Base-by-base conservation (phyloP, 2,888 invertebrate species). In the Dicyrtomina minuta region DNA sequence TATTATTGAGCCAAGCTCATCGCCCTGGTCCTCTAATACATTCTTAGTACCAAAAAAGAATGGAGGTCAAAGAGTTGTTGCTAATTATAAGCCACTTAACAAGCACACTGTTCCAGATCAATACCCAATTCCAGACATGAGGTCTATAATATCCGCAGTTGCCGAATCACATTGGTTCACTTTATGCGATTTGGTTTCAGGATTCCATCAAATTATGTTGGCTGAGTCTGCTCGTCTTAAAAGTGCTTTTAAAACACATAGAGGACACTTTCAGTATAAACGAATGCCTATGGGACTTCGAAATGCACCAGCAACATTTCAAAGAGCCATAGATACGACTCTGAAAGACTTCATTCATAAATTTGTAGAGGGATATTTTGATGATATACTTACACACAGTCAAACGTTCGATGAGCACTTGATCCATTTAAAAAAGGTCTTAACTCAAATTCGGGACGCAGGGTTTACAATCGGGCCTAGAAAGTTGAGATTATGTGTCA, bases 271-370 rank as follows among this genome's bases (percentile, higher is more conserved):
- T 43, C 79, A 81, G 74, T 80, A 74, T 68, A 51, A 69, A 26
- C 68, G 79, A 2, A 79, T 82, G 79, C 79, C 79, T 1, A 79
- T 80, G 66, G 80, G 80, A 0, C 70, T 81, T 6, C 74, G 77
- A 58, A 80, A 79, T 58, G 75, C 79, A 0, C 80, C 81, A 2
- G 74, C 76, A 0, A 80, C 80, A 1, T 82, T 82, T 70, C 80
- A 80, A 70, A 27, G 81, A 6, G 58, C 79, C 17, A n/a, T n/a
- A n/a, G n/a, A n/a, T n/a, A n/a, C n/a, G n/a, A n/a, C n/a, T n/a
- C n/a, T n/a, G n/a, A n/a, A 80, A 81, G 74, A 78, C 80, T 81
- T 12, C 17, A 4, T 60, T 73, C 0, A 41, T 83, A 8, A 67
- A 71, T 13, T 78, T 77, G 0, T 43, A n/a, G n/a, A n/a, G n/a